These are phyloP conservation scores for Ailurus styani DNA, from an alignment of 2,113 vertebrate genomes.

Conservation along the genomic window DNA sequence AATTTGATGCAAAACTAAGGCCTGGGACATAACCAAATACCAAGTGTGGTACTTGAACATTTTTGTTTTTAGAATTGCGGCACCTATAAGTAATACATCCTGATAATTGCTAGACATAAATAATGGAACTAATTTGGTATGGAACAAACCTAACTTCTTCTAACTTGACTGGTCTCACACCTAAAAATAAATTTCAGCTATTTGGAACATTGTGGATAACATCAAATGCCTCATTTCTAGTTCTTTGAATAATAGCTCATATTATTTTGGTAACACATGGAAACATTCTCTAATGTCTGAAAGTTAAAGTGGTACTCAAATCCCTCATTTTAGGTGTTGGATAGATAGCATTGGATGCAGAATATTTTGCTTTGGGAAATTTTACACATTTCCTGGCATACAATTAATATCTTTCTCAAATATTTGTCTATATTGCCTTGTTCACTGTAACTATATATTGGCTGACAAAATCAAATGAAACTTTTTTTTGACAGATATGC, in stretches of 20 bases:
- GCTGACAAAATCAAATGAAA: constrained; percentile 69
- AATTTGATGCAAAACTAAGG: background rate
- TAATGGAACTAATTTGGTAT: background rate
- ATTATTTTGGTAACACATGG: background rate
- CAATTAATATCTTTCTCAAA: constrained; percentile 65
- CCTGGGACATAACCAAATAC: background rate
- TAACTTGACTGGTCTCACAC: background rate
- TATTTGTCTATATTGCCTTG: constrained; percentile 69
- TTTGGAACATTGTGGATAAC: background rate
- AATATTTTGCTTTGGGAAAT: background rate
- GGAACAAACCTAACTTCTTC: background rate
- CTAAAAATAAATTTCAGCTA: background rate
- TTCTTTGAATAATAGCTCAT: background rate
- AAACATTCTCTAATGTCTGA: background rate
- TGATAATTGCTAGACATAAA: background rate
- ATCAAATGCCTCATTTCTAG: background rate
- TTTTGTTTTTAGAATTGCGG: background rate
- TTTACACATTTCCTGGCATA: constrained; percentile 59
- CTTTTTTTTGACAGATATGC: constrained; percentile 51
- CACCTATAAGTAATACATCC: background rate
- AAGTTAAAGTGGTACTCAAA: background rate
- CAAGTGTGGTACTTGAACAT: background rate
- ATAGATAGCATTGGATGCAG: background rate
- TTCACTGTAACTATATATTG: background rate
- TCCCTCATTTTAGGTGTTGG: background rate